These are phyloP conservation scores for Drusus annulatus DNA, from an alignment of 1,140 invertebrate species.

Conservation along the genomic window DNA sequence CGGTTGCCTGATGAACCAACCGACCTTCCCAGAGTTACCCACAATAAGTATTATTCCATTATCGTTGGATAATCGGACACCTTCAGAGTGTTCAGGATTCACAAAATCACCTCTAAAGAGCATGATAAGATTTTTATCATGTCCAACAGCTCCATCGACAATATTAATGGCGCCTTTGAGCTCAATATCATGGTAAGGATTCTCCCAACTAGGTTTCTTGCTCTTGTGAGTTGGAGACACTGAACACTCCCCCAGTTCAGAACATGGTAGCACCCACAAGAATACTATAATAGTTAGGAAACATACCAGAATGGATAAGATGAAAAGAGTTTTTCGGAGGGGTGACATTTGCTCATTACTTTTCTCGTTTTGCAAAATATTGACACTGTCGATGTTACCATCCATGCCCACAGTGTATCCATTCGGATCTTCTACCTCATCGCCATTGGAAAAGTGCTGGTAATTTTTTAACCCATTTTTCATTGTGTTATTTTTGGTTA, in stretches of 20 bases:
- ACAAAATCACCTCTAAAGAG: slow-evolving; percentile 78
- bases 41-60: slow-evolving; percentile 76
- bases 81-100: slow-evolving; percentile 69
- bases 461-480: slow-evolving; percentile 50
- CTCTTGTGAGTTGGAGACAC: slow-evolving; percentile 68
- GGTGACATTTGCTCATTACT: slow-evolving; percentile 59
- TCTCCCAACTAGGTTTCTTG: slow-evolving; percentile 79
- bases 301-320: slow-evolving; percentile 79
- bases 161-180: slow-evolving; percentile 80
- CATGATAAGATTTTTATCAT: slow-evolving; percentile 79
- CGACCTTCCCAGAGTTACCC: slow-evolving; percentile 75
- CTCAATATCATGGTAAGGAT: slow-evolving; percentile 80
- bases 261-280: slow-evolving; percentile 82
- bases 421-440: slow-evolving; percentile 55
- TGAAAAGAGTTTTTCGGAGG: slow-evolving; percentile 76
- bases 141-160: slow-evolving; percentile 73
- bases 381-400: slow-evolving; percentile 50
- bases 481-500: slow-evolving; percentile 47
- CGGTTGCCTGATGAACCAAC: slow-evolving; percentile 76
- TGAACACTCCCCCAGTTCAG: slow-evolving; percentile 76
- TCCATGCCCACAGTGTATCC: slow-evolving; percentile 50
- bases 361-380: slow-evolving; percentile 53
- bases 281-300: slow-evolving; percentile 80
- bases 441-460: slow-evolving; percentile 52
- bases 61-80: slow-evolving; percentile 68